phyloP scores from a whole-genome alignment of 2,888 invertebrate genomes.

The Ctenicera cuprea region DNA sequence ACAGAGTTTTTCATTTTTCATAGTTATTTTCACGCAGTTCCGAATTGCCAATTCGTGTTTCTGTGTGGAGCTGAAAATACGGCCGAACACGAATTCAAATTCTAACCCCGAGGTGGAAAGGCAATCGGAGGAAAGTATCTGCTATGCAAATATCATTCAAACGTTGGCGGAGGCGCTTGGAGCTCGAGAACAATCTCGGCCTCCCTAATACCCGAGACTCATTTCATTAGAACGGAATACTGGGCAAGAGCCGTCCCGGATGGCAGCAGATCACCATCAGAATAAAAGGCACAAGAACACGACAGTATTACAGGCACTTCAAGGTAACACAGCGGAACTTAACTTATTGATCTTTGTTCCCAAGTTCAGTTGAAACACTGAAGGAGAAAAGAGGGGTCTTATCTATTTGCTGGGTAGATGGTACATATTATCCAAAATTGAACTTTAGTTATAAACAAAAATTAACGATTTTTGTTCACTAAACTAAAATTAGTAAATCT shows the following conservation, averaged over 20 bases:
- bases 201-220: slow-evolving; percentile 45
- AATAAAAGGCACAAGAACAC: slow-evolving; percentile 33
- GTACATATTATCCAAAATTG: too few relatives aligned
- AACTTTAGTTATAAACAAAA: too few relatives aligned
- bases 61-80: slow-evolving; percentile 41
- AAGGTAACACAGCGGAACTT: slow-evolving; percentile 29
- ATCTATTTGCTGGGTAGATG: too few relatives aligned
- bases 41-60: slow-evolving; percentile 42
- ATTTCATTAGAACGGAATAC: slow-evolving; percentile 49
- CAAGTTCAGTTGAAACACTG: neutral
- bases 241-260: slow-evolving; percentile 42
- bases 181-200: slow-evolving; percentile 46
- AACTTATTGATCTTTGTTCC: slow-evolving; percentile 8
- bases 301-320: slow-evolving; percentile 26
- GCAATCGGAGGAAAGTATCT: slow-evolving; percentile 52
- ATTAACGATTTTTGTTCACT: too few relatives aligned
- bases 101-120: slow-evolving; percentile 50
- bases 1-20: slow-evolving; percentile 15
- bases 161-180: slow-evolving; percentile 40
- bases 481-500: too few relatives aligned
- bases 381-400: neutral
- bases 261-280: slow-evolving; percentile 37
- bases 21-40: slow-evolving; percentile 25
- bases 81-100: slow-evolving; percentile 49
- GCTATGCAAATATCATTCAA: slow-evolving; percentile 53